These are phyloP conservation scores for Phasia obesa DNA, from an alignment of 2,888 invertebrate species.

Conservation along the genomic window DNA sequence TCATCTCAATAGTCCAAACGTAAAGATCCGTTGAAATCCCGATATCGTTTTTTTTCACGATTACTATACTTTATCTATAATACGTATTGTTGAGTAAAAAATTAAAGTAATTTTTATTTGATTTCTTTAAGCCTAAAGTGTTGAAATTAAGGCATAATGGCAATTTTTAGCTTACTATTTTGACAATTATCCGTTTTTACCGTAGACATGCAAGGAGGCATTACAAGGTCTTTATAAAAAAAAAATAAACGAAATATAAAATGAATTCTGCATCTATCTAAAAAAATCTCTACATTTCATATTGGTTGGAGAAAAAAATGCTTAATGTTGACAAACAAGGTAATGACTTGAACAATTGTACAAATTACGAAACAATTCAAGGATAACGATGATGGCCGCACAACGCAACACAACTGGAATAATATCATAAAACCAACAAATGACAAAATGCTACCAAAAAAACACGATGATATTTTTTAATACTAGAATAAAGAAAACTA, in stretches of 20 bases:
- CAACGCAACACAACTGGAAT: slow-evolving; percentile 11
- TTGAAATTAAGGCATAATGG: no score
- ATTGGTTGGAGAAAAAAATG: neutral
- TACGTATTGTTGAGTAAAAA: no score
- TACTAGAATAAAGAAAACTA: slow-evolving; percentile 21
- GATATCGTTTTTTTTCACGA: no score
- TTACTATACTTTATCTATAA: no score
- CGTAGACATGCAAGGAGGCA: neutral
- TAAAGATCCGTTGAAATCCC: no score
- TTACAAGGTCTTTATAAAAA: neutral
- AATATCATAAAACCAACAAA: slow-evolving; percentile 15
- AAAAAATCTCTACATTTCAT: neutral
- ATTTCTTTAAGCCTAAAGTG: no score
- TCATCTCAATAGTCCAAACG: no score
- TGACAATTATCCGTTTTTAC: no score
- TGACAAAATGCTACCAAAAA: slow-evolving; percentile 31
- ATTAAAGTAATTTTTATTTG: no score
- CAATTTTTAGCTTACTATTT: no score
- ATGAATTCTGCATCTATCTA: neutral
- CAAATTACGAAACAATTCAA: slow-evolving; percentile 58
- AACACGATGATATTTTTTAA: slow-evolving; percentile 2
- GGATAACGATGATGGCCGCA: slow-evolving; percentile 55
- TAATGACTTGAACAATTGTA: slow-evolving; percentile 54
- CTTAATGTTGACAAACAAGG: slow-evolving; percentile 59
- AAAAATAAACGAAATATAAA: neutral